These are phyloP conservation scores for Poeciliopsis occidentalis DNA, from an alignment of 2,113 vertebrate genomes.

Conservation along the genomic window DNA sequence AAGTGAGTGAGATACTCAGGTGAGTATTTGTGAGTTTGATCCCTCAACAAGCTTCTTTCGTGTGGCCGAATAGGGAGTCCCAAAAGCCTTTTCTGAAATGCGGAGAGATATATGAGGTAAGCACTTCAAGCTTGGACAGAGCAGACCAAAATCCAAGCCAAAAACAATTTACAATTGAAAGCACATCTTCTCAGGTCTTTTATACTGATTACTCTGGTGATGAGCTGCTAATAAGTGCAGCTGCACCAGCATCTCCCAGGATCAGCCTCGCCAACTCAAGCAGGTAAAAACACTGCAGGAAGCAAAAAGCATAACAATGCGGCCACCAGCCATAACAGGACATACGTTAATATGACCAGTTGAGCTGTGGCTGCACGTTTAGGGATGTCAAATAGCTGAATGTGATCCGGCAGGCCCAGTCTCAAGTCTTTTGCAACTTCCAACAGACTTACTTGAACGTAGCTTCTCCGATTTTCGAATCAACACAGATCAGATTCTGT, in stretches of 20 bases:
- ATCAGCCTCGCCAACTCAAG: background rate
- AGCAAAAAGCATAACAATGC: background rate
- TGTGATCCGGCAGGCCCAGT: background rate
- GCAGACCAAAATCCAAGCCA: no score
- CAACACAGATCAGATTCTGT: no score
- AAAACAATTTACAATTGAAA: no score
- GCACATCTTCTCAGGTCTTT: background rate
- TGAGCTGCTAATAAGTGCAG: background rate
- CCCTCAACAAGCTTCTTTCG: no score
- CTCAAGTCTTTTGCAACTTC: background rate
- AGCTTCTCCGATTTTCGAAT: background rate
- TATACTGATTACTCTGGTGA: background rate
- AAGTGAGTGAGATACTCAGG: no score
- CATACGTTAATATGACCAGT: background rate
- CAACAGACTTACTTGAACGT: background rate
- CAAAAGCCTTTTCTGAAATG: no score
- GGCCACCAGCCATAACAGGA: background rate
- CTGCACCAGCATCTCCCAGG: no score
- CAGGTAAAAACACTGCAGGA: background rate
- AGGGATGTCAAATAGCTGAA: background rate
- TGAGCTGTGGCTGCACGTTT: background rate
- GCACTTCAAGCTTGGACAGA: background rate
- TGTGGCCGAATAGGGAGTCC: no score
- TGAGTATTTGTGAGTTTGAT: no score
- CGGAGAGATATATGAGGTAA: background rate